Evolutionary conservation across 92 coral and sea anemone species (phyloP).

Genomic region (Palythoa grandis): DNA sequence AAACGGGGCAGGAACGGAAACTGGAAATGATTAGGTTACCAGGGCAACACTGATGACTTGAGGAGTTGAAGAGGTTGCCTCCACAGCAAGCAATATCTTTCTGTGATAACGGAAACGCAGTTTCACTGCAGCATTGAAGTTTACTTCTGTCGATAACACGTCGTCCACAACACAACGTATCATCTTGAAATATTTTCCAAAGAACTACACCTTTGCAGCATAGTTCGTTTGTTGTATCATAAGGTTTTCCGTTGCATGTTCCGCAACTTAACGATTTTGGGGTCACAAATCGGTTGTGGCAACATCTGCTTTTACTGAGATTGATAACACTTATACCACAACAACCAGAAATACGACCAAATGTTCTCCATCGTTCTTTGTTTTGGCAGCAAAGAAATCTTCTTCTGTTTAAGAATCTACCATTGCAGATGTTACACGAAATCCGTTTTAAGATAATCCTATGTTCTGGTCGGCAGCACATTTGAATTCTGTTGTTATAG

Average conservation of each 20-base stretch:
- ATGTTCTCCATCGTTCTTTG: neutral
- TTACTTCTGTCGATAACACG: neutral
- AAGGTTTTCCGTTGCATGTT: slow-evolving; percentile 8
- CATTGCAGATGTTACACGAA: neutral
- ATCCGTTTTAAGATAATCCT: neutral
- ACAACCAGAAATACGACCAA: neutral
- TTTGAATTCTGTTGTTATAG: neutral
- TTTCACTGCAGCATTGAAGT: neutral
- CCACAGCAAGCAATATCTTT: slow-evolving; percentile 13
- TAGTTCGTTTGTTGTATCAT: neutral
- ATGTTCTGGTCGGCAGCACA: slow-evolving; percentile 10
- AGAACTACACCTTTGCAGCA: slow-evolving; percentile 5
- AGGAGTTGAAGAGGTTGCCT: neutral
- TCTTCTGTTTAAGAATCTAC: neutral
- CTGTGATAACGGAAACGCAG: too few species aligned
- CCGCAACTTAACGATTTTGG: slow-evolving; percentile 17
- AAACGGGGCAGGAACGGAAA: neutral
- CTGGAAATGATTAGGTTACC: neutral
- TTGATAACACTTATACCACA: slow-evolving; percentile 9
- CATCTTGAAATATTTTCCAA: slow-evolving; percentile 7
- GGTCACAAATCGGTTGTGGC: slow-evolving; percentile 13
- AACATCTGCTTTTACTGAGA: neutral
- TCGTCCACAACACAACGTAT: slow-evolving; percentile 1
- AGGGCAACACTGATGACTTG: slow-evolving; percentile 16
- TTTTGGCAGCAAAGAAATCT: slow-evolving; percentile 18